Base-by-base conservation (phyloP, 2,113 vertebrate species). In the Crotalus viridis region DNA sequence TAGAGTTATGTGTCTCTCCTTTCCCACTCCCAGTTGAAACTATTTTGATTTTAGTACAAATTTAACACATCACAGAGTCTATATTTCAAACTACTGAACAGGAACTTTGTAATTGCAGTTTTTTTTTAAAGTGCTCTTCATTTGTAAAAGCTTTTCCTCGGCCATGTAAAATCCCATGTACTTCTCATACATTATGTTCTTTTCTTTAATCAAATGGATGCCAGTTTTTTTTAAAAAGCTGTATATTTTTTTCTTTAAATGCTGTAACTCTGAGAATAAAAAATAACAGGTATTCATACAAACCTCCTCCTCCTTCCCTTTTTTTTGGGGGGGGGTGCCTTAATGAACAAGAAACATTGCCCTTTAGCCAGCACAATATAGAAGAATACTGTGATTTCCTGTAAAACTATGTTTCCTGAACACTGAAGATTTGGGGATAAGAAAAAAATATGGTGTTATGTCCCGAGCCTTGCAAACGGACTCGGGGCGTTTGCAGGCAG, bases 301-400 rank as follows among this genome's bases (percentile, higher is more conserved):
- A 93, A 91, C 81, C 51, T 95, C 56, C 90, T 46, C 51, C 93
- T 85, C 93, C 33, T 81, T 39, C 15, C 3, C 28, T 4, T 69
- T 39, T 81, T 81, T 81, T 19, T 13, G 28, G 1, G 12, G 13
- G 64, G 10, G 1, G 22, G 5, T 59, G 59, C 93, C 88, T 95
- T 92, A 86, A 92, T 93, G 81, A 48, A 91, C 69, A 92, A 90
- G 85, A 43, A 87, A 90, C 93, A 51, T 89, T 88, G 54, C 61
- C 64, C 61, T 89, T 88, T 91, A 48, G 55, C 52, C 86, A 91
- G 54, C n/a, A 55, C 87, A 91, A 26, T 86, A 46, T 0, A 89
- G 91, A 92, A 95, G 92, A 74, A 92, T 92, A 95, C 94, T 93
- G 89, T 94, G 85, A 95, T 96, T 96, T 96, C 51, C 51, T 92